phyloP scores from a whole-genome alignment of 1,140 invertebrate genomes.

The Chrysomallon squamiferum region DNA sequence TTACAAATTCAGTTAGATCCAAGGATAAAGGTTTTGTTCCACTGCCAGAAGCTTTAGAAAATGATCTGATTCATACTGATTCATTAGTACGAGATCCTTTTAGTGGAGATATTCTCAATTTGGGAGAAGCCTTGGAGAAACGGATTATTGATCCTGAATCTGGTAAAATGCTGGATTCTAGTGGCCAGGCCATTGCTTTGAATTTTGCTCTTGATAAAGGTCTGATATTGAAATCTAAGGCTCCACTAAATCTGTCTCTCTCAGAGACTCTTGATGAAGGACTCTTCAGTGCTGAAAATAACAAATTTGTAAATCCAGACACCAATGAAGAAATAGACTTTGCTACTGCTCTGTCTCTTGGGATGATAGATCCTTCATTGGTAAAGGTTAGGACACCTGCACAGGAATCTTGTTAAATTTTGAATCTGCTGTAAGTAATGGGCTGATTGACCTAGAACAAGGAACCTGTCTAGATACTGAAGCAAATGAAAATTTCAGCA shows the following conservation, averaged over 20 bases:
- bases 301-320: constrained; percentile 72
- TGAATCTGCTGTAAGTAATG: constrained; percentile 73
- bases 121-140: constrained; percentile 81
- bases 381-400: constrained; percentile 80
- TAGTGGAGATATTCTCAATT: constrained; percentile 80
- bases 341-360: constrained; percentile 72
- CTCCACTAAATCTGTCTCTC: constrained; percentile 80
- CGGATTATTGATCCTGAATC: constrained; percentile 79
- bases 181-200: constrained; percentile 77
- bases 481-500: constrained; percentile 34
- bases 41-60: constrained; percentile 77
- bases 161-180: constrained; percentile 71
- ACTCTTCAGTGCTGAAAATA: constrained; percentile 77
- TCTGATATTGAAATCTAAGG: constrained; percentile 80
- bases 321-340: constrained; percentile 68
- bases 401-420: constrained; percentile 79
- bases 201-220: constrained; percentile 86
- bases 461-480: constrained; percentile 73
- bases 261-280: constrained; percentile 84
- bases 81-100: constrained; percentile 73
- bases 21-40: constrained; percentile 26
- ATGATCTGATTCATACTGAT: constrained; percentile 77
- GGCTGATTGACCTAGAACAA: constrained; percentile 75
- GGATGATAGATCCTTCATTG: constrained; percentile 78
- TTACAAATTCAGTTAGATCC: constrained; percentile 63